Evolutionary conservation across 2,113 vertebrate genomes (phyloP).

Genomic region (Marmota monax): DNA sequence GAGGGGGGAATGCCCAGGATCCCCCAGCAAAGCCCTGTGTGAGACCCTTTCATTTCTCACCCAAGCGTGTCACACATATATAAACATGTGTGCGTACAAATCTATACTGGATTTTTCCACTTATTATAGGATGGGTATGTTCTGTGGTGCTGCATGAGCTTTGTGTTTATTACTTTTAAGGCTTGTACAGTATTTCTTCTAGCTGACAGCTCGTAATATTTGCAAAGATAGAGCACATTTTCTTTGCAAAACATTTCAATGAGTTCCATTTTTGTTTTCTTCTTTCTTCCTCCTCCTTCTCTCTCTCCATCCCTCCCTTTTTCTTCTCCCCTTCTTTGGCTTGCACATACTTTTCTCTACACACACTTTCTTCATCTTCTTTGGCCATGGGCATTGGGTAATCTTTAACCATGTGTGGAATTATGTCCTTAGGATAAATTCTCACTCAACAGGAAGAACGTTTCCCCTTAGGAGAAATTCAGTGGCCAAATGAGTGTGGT

Average conservation of each 20-base stretch:
- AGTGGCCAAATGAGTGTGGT: not conserved
- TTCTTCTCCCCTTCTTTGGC: not conserved
- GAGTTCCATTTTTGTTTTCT: fast-evolving
- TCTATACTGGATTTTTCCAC: not conserved
- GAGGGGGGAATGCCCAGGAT: not conserved
- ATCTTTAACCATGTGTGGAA: not conserved
- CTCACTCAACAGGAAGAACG: not conserved
- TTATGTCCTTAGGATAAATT: not conserved
- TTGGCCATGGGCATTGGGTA: not conserved
- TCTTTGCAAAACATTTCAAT: not conserved
- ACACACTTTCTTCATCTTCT: not conserved
- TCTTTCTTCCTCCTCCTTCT: too few species aligned
- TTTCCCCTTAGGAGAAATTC: not conserved
- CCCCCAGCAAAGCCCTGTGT: not conserved
- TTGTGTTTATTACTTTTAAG: constrained; percentile 11
- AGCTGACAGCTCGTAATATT: not conserved
- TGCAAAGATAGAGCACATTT: not conserved
- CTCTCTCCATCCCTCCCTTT: too few species aligned
- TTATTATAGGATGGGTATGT: constrained; percentile 1
- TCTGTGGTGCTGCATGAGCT: not conserved
- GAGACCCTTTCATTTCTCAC: constrained; percentile 11
- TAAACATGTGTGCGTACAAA: not conserved
- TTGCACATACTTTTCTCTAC: not conserved
- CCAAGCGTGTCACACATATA: not conserved
- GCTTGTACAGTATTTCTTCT: not conserved